phyloP scores from a whole-genome alignment of 1,140 invertebrate genomes.

The Meloidogyne hapla region DNA sequence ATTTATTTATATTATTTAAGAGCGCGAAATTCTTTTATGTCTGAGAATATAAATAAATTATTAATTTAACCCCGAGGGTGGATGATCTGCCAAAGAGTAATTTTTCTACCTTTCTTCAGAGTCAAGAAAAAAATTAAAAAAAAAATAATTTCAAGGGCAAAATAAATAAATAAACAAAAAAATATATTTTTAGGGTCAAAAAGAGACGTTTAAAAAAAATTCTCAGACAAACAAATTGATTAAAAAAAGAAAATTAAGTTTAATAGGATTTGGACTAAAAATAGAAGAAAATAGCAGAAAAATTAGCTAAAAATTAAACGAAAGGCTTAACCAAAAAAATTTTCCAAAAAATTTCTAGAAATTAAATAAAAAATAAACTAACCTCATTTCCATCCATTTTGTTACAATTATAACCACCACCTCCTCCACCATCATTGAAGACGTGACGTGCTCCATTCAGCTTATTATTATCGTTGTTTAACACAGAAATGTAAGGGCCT shows the following conservation, averaged over 20 bases:
- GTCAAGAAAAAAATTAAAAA: too few relatives aligned
- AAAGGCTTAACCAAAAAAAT: too few relatives aligned
- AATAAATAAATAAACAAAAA: too few relatives aligned
- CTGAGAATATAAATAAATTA: background rate
- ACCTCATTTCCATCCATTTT: background rate
- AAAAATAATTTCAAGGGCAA: too few relatives aligned
- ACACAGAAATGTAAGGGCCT: slow-evolving; percentile 22
- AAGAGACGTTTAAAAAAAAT: background rate
- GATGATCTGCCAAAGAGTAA: background rate
- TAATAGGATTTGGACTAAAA: background rate
- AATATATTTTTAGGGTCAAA: background rate
- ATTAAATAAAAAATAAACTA: background rate
- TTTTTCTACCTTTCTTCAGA: too few relatives aligned
- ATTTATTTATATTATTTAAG: background rate
- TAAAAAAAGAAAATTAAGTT: background rate
- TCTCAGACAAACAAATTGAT: background rate
- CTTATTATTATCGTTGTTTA: slow-evolving; percentile 15
- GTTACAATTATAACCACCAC: background rate
- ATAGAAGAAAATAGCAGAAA: background rate
- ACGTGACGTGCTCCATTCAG: background rate
- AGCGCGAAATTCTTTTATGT: background rate
- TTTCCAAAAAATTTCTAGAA: background rate
- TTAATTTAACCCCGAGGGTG: background rate
- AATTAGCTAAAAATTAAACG: background rate
- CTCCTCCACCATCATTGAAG: slow-evolving; percentile 26